Evolutionary conservation across 1,140 invertebrate genomes (phyloP).

Genomic region (Sarcophaga peregrina): DNA sequence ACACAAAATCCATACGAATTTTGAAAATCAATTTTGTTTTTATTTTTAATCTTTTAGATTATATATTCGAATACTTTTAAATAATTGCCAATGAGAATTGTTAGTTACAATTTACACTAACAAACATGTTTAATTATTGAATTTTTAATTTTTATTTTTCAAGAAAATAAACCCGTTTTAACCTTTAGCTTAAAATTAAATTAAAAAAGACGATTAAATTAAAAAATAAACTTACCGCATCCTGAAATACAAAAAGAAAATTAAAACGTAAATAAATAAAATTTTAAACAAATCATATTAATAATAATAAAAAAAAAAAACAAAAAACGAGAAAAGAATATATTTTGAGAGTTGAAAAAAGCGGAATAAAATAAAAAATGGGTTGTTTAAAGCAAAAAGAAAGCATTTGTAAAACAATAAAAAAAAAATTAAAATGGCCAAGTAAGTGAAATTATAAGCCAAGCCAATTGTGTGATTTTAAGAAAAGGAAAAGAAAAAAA

Average conservation of each 20-base stretch:
- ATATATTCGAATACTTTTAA: too few species aligned
- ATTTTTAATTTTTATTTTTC: too few species aligned
- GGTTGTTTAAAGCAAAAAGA: neutral
- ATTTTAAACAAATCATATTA: conserved; percentile 62
- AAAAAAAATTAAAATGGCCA: neutral
- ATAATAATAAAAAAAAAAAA: conserved; percentile 43
- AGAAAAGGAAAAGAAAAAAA: conserved; percentile 33
- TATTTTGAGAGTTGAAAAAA: neutral
- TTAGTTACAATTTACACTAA: conserved; percentile 45
- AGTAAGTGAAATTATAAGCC: neutral
- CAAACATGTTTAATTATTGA: neutral
- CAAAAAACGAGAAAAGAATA: conserved; percentile 19
- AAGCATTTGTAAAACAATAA: neutral
- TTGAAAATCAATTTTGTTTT: neutral
- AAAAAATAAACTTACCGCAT: conserved; percentile 64
- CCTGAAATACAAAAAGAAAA: conserved; percentile 53
- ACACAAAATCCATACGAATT: neutral
- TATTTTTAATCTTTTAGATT: too few species aligned
- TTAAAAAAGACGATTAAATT: conserved; percentile 27
- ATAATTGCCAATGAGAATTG: neutral
- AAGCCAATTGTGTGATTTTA: conserved; percentile 1
- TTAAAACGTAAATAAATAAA: conserved; percentile 62
- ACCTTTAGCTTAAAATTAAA: neutral
- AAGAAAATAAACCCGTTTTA: too few species aligned
- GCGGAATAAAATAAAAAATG: neutral